A percentile compares a stretch with the other conserved stretches of the same genome.
Evolutionary conservation across 64 coral and sea anemone species (phyloP).

Genomic region (Platygyra sinensis): DNA sequence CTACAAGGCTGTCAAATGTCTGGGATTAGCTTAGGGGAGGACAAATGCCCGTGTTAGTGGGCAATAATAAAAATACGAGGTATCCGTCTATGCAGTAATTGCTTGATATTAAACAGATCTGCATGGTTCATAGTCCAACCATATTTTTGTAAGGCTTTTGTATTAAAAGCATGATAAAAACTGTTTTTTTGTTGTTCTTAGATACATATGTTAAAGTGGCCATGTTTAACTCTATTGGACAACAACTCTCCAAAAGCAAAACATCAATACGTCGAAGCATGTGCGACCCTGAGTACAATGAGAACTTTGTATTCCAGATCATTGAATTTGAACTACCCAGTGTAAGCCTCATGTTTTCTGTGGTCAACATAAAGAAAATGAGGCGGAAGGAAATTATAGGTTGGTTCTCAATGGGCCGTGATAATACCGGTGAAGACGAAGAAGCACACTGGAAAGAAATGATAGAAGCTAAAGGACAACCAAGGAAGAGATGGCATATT

Average conservation of each 20-base stretch:
- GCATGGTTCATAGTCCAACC: too few species aligned
- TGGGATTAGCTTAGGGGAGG: too few species aligned
- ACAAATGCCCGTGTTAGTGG: too few species aligned
- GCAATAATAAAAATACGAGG: too few species aligned
- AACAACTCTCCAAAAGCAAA: constrained; percentile 98
- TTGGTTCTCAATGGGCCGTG: constrained; percentile 98
- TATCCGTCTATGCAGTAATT: too few species aligned
- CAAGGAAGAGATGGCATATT: constrained; percentile 92
- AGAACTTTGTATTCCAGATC: constrained; percentile 99
- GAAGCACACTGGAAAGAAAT: constrained; percentile 97
- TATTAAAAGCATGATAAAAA: neutral
- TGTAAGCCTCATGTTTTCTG: constrained; percentile 99
- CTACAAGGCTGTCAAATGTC: too few species aligned
- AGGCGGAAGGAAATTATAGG: constrained; percentile 97
- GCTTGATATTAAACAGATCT: too few species aligned
- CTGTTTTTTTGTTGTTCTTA: constrained; percentile 27
- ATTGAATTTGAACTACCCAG: constrained; percentile 99
- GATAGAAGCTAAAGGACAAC: constrained; percentile 85
- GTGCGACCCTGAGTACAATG: constrained; percentile 97
- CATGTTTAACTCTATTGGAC: constrained; percentile 99
- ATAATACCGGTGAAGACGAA: constrained; percentile 96
- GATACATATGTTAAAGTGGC: constrained; percentile 99
- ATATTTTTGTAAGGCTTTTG: neutral
- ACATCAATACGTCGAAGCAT: constrained; percentile 99
- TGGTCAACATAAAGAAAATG: constrained; percentile 99